phyloP scores from a whole-genome alignment of 1,140 invertebrate genomes.

The Neodiprion fabricii region DNA sequence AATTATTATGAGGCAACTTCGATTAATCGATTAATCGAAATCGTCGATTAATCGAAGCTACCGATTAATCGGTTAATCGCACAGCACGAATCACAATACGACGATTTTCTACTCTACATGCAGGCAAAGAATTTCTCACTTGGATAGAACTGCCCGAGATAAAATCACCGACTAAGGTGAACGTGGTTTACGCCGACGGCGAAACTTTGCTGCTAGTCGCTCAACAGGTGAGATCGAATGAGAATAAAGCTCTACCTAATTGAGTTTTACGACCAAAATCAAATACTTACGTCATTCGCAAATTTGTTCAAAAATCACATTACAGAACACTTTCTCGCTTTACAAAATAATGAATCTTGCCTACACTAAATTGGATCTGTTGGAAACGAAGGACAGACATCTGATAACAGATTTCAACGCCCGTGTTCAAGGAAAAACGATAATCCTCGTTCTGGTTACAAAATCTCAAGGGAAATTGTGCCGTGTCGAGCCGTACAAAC shows the following conservation, averaged over 20 bases:
- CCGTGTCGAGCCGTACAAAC: conserved; percentile 30
- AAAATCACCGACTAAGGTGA: conserved; percentile 25
- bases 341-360: conserved; percentile 32
- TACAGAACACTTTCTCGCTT: conserved; percentile 30
- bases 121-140: conserved; percentile 37
- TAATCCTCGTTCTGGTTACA: conserved; percentile 29
- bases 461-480: conserved; percentile 16
- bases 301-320: conserved; percentile 14
- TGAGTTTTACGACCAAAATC: not conserved
- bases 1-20: too few relatives aligned
- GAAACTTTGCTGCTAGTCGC: conserved; percentile 38
- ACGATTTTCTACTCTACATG: conserved; percentile 5
- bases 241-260: not conserved
- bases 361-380: conserved; percentile 17
- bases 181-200: conserved; percentile 24
- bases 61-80: too few relatives aligned
- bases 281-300: not conserved
- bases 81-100: not conserved
- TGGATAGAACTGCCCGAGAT: conserved; percentile 35
- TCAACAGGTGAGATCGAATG: conserved; percentile 22
- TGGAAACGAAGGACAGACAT: conserved; percentile 1
- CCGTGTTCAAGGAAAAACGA: conserved; percentile 5
- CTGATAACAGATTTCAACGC: conserved; percentile 31
- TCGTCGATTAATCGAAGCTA: too few relatives aligned
- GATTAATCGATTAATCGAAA: too few relatives aligned